phyloP scores from a whole-genome alignment of 1,140 invertebrate genomes.

The Paracyclopina nana region DNA sequence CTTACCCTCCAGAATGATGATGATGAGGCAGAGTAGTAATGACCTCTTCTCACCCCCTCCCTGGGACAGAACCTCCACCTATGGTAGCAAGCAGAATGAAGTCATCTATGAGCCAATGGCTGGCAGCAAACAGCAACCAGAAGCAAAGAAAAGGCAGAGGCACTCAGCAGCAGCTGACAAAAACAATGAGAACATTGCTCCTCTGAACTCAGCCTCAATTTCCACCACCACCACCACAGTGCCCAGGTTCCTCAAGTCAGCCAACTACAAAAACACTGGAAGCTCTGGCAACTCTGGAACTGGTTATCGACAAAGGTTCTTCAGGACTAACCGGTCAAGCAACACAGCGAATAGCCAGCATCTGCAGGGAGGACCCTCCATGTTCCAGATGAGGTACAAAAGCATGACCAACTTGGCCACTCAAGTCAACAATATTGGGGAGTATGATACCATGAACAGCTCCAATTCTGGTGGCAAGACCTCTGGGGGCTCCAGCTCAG shows the following conservation, averaged over 20 bases:
- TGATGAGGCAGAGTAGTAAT: too few relatives aligned
- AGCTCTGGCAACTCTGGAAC: background rate
- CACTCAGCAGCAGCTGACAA: background rate
- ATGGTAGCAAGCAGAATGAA: background rate
- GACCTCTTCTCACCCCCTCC: background rate
- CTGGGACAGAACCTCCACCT: background rate
- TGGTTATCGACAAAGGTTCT: too few relatives aligned
- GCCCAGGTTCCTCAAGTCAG: background rate
- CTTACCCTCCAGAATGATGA: slow-evolving; percentile 34
- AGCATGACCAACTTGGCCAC: slow-evolving; percentile 55
- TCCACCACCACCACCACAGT: background rate
- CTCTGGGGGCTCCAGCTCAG: slow-evolving; percentile 39
- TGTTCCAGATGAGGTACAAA: slow-evolving; percentile 62
- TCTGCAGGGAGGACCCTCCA: slow-evolving; percentile 35
- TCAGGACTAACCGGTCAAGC: background rate
- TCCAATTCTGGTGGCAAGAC: slow-evolving; percentile 52
- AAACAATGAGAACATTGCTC: slow-evolving; percentile 1
- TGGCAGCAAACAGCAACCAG: background rate
- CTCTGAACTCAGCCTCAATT: background rate
- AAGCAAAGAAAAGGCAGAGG: background rate
- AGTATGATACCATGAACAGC: slow-evolving; percentile 60
- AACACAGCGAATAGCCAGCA: background rate
- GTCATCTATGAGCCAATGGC: background rate
- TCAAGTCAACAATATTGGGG: slow-evolving; percentile 25
- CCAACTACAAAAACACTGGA: background rate